These are phyloP conservation scores for Strigamia transsilvanica DNA, from an alignment of 2,888 invertebrate species.

Conservation along the genomic window DNA sequence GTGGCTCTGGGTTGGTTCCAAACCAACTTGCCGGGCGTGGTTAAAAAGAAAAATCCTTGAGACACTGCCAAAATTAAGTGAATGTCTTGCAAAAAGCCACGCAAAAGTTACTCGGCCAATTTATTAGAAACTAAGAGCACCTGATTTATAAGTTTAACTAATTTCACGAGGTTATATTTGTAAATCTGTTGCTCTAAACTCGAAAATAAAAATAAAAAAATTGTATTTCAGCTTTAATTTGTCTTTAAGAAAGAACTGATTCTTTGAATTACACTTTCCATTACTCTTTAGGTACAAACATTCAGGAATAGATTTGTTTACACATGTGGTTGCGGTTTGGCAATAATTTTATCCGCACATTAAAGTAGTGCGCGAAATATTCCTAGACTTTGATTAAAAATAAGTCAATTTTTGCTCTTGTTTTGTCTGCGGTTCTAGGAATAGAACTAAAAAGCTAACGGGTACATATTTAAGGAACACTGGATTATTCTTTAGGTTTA, in stretches of 20 bases:
- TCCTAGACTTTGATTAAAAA: background rate
- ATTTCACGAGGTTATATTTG: too few relatives aligned
- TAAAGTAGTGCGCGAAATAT: background rate
- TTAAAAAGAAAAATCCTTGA: conserved; percentile 6
- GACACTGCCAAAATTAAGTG: conserved; percentile 24
- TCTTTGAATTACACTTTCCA: background rate
- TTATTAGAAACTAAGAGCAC: background rate
- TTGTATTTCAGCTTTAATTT: too few relatives aligned
- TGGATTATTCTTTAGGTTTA: conserved; percentile 60
- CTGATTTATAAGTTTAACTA: too few relatives aligned
- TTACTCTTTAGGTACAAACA: background rate
- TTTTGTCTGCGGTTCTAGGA: background rate
- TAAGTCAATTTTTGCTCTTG: background rate
- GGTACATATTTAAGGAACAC: background rate
- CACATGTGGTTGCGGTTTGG: background rate
- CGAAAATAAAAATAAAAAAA: too few relatives aligned
- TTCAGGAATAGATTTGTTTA: conserved; percentile 35
- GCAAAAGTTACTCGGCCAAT: background rate
- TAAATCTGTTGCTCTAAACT: too few relatives aligned
- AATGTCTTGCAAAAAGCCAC: background rate
- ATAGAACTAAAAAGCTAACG: background rate
- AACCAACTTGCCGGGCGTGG: background rate
- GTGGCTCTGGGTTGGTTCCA: conserved; percentile 6
- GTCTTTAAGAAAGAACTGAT: background rate
- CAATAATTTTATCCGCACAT: conserved; percentile 10